phyloP scores from a whole-genome alignment of 1,140 invertebrate species.

The Mamestra configurata region DNA sequence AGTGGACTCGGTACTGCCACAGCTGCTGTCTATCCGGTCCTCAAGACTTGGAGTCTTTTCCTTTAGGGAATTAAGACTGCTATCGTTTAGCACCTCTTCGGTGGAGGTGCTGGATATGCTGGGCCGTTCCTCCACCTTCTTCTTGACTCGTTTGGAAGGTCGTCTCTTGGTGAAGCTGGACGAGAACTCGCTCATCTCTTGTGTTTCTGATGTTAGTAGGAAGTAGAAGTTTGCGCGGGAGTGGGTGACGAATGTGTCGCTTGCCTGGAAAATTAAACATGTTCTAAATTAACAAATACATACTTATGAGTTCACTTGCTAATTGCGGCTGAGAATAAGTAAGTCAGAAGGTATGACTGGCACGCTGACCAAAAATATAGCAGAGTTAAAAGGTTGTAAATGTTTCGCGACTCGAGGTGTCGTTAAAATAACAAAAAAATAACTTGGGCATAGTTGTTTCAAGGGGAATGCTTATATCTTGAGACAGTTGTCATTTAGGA shows the following conservation, averaged over 20 bases:
- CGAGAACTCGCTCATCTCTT: constrained; percentile 74
- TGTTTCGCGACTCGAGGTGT: no score
- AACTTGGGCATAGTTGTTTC: no score
- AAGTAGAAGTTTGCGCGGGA: constrained; percentile 92
- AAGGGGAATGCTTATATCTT: no score
- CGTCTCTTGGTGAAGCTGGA: constrained; percentile 27
- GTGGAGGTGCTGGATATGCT: constrained; percentile 36
- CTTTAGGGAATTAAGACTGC: constrained; percentile 44
- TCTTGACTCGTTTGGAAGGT: constrained; percentile 40
- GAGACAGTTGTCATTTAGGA: no score
- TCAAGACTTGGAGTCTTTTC: constrained; percentile 52
- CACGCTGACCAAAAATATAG: no score
- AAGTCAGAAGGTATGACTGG: no score
- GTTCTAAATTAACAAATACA: no score
- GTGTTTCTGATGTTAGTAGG: constrained; percentile 87
- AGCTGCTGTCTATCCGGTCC: constrained; percentile 60
- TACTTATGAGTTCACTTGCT: no score
- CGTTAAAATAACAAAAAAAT: no score
- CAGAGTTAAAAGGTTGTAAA: no score
- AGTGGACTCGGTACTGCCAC: constrained; percentile 58
- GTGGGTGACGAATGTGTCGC: constrained; percentile 92
- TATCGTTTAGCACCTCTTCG: constrained; percentile 38
- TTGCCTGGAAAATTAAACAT: no score
- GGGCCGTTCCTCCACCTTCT: constrained; percentile 51
- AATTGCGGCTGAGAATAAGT: no score